These are phyloP conservation scores for Melanostoma scalare DNA, from an alignment of 2,888 invertebrate species.

Conservation along the genomic window DNA sequence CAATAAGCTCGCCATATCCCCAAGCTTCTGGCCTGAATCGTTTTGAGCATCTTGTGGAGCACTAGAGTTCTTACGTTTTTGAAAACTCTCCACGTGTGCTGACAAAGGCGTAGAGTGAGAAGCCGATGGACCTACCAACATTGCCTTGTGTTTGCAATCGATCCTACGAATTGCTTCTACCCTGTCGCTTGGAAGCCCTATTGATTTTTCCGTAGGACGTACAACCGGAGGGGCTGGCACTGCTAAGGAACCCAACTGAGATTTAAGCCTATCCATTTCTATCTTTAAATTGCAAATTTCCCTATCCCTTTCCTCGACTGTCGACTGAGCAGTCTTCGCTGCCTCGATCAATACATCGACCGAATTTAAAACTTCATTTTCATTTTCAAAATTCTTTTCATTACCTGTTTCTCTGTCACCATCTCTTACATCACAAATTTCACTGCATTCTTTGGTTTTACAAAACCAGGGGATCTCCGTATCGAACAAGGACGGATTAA, in stretches of 20 bases:
- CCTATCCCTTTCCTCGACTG: not conserved
- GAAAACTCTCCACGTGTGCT: not conserved
- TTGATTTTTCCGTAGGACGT: not conserved
- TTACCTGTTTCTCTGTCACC: not conserved
- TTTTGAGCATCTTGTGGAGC: not conserved
- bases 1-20: not conserved
- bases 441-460: not conserved
- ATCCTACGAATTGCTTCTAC: not conserved
- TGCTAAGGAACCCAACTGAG: not conserved
- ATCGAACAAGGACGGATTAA: not conserved
- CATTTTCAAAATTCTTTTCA: not conserved
- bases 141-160: conserved; percentile 1
- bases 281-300: not conserved
- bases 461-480: not conserved
- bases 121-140: conserved; percentile 1
- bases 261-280: not conserved
- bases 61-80: not conserved
- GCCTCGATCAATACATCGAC: not conserved
- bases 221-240: not conserved
- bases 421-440: not conserved
- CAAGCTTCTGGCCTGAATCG: not conserved
- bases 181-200: not conserved
- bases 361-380: not conserved
- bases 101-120: conserved; percentile 4
- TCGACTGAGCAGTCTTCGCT: not conserved